These are phyloP conservation scores for Pangasius krempfi DNA, from an alignment of 2,797 vertebrate species.

Conservation along the genomic window DNA sequence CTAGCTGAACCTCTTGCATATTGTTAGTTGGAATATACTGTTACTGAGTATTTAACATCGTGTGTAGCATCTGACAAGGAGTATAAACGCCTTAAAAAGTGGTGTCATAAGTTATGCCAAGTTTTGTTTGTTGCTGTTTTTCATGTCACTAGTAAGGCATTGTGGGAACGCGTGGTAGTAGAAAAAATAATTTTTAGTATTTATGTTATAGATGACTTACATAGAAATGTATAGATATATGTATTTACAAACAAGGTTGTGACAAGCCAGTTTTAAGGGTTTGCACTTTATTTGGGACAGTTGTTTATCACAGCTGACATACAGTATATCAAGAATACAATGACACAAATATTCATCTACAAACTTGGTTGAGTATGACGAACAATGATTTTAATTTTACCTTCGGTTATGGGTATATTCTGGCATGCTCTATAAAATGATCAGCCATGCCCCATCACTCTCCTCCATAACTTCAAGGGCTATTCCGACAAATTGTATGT, in stretches of 20 bases:
- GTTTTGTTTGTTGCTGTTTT: slow-evolving; percentile 62
- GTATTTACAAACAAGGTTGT: slow-evolving; percentile 38
- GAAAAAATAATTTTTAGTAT: slow-evolving; percentile 57
- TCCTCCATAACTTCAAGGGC: slow-evolving; percentile 73
- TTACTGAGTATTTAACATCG: slow-evolving; percentile 69
- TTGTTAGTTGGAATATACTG: slow-evolving; percentile 65
- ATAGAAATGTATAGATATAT: slow-evolving; percentile 50
- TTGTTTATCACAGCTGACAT: slow-evolving; percentile 41
- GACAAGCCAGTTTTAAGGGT: slow-evolving; percentile 44
- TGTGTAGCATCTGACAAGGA: slow-evolving; percentile 80
- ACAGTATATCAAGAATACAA: slow-evolving; percentile 21
- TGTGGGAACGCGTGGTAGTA: slow-evolving; percentile 63
- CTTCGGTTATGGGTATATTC: slow-evolving; percentile 43
- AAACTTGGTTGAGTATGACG: slow-evolving; percentile 21
- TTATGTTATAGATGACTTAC: slow-evolving; percentile 53
- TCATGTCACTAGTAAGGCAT: slow-evolving; percentile 55
- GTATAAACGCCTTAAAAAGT: slow-evolving; percentile 80
- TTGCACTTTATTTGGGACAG: slow-evolving; percentile 56
- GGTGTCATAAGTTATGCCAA: slow-evolving; percentile 71
- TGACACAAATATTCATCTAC: slow-evolving; percentile 40
- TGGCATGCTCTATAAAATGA: slow-evolving; percentile 49
- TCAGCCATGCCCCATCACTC: slow-evolving; percentile 47
- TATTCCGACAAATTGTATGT: slow-evolving; percentile 76
- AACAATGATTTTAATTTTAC: slow-evolving; percentile 39
- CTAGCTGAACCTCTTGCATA: slow-evolving; percentile 32